Conservation (phyloP, 2,797 vertebrate genomes). For the Cossypha niveicapilla region DNA sequence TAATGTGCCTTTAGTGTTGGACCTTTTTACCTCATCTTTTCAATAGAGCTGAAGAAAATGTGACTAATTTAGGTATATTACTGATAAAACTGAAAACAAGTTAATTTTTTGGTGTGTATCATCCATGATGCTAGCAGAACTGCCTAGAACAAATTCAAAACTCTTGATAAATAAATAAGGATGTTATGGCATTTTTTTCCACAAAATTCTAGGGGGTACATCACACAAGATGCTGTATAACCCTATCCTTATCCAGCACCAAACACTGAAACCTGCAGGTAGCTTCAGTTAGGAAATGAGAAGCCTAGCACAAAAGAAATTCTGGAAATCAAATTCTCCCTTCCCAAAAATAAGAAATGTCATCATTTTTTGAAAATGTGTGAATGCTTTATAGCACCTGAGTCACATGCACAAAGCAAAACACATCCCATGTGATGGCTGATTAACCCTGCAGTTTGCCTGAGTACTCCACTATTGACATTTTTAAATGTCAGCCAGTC, state of each 20-base stretch:
- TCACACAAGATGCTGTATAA: neutral
- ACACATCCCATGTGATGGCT: neutral
- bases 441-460: neutral
- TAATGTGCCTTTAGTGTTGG: neutral
- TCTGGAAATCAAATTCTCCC: neutral
- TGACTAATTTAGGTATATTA: neutral
- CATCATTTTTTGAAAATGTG: neutral
- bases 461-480: neutral
- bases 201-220: neutral
- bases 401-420: neutral
- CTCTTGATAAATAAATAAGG: neutral
- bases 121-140: neutral
- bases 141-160: slow-evolving; percentile 12
- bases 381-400: neutral
- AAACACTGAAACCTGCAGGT: neutral
- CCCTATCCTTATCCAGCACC: neutral
- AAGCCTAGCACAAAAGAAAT: neutral
- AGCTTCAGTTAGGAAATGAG: neutral
- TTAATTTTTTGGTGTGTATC: neutral
- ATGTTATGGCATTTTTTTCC: neutral
- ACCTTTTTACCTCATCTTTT: neutral
- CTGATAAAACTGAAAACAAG: neutral
- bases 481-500: neutral
- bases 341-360: neutral
- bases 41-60: neutral